Conservation (phyloP, 1,140 invertebrate species). For the Penaeus vannamei region DNA sequence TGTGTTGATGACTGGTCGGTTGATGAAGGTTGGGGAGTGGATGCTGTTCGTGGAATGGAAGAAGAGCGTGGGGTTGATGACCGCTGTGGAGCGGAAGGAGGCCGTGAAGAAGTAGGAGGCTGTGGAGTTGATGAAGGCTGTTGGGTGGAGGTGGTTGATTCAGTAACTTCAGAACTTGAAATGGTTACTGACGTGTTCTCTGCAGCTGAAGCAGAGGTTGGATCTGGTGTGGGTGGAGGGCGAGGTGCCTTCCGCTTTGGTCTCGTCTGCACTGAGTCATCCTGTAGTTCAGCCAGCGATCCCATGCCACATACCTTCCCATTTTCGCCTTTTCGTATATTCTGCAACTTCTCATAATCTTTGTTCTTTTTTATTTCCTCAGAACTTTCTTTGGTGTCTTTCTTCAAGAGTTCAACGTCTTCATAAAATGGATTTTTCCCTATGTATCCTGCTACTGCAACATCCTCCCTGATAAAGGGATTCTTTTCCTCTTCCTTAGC, state of each 20-base stretch:
- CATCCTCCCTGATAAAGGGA: conserved; percentile 51
- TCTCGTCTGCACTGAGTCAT: not conserved
- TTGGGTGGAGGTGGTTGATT: too few species aligned
- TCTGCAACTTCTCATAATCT: not conserved
- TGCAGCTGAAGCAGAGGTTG: not conserved
- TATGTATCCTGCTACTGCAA: conserved; percentile 51
- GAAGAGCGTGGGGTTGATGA: too few species aligned
- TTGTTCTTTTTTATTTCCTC: conserved; percentile 21
- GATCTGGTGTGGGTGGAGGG: conserved; percentile 35
- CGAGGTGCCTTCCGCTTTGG: conserved; percentile 46
- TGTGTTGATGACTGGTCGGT: not conserved
- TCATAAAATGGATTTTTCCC: conserved; percentile 67
- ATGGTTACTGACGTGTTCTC: conserved; percentile 6
- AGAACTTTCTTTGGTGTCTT: not conserved
- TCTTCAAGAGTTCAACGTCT: conserved; percentile 43
- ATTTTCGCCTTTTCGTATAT: too few species aligned
- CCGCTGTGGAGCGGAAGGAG: too few species aligned
- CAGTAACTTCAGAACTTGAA: too few species aligned
- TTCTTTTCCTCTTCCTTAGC: conserved; percentile 30
- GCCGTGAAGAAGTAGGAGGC: too few species aligned
- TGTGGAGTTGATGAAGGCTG: too few species aligned
- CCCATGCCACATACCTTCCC: conserved; percentile 17
- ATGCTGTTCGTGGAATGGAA: too few species aligned
- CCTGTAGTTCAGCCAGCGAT: conserved; percentile 30
- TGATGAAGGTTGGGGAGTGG: too few species aligned